These are phyloP conservation scores for Ploceus nigricollis DNA, from an alignment of 2,113 vertebrate genomes.

Conservation along the genomic window DNA sequence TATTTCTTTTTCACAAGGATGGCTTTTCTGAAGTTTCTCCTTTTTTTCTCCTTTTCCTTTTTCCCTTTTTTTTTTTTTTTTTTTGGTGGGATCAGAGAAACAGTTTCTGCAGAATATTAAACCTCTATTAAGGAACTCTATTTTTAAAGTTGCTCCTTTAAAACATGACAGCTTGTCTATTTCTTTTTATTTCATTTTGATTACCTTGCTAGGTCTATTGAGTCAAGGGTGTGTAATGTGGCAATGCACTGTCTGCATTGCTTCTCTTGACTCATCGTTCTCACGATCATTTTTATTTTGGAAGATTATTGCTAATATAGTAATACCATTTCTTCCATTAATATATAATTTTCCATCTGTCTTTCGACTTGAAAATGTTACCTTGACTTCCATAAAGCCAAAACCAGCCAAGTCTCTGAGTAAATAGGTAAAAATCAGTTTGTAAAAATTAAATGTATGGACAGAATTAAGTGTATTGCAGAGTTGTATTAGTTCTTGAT, in stretches of 20 bases:
- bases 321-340: not conserved
- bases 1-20: not conserved
- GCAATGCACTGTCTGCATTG: not conserved
- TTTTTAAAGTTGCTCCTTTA: not conserved
- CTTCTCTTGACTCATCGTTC: not conserved
- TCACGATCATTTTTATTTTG: not conserved
- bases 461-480: not conserved
- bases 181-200: not conserved
- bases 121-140: not conserved
- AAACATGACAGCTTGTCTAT: not conserved
- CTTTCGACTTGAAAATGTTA: not conserved
- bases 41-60: not conserved
- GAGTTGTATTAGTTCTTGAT: not conserved
- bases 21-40: not conserved
- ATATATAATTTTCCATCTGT: not conserved
- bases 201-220: not conserved
- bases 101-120: not conserved
- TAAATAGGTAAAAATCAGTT: not conserved
- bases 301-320: not conserved
- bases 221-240: not conserved
- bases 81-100: not conserved
- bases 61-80: not conserved
- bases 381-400: not conserved
- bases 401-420: not conserved
- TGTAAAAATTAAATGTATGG: not conserved